Evolutionary conservation across 2,888 invertebrate genomes (phyloP).

Genomic region (Ypsolopha scabrella): DNA sequence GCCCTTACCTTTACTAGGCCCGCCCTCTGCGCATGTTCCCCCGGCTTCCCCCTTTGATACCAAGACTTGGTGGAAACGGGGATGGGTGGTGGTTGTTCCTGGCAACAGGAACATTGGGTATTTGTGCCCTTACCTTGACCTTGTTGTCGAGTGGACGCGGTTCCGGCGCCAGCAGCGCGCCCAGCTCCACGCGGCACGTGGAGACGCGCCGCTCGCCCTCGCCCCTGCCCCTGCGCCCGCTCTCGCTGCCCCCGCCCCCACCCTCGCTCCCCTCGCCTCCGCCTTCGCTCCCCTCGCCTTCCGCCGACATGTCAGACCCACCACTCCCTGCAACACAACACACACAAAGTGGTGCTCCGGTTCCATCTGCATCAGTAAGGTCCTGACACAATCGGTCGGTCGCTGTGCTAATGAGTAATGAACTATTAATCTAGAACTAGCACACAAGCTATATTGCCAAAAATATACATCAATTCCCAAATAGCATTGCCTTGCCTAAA

Average conservation of each 20-base stretch:
- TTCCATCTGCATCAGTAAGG: too few relatives aligned
- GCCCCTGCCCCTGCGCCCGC: slow-evolving; percentile 36
- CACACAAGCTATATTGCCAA: too few relatives aligned
- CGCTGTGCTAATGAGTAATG: too few relatives aligned
- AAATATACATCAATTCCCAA: too few relatives aligned
- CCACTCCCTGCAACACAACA: slow-evolving; percentile 2
- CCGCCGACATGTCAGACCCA: slow-evolving; percentile 8
- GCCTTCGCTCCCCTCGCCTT: neutral
- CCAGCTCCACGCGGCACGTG: slow-evolving; percentile 72
- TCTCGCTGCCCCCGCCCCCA: slow-evolving; percentile 5
- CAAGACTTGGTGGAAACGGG: too few relatives aligned
- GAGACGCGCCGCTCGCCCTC: slow-evolving; percentile 51
- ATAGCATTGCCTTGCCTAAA: too few relatives aligned
- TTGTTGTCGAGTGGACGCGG: slow-evolving; percentile 78
- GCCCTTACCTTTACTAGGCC: too few relatives aligned
- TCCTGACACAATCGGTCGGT: too few relatives aligned
- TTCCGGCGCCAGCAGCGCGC: slow-evolving; percentile 73
- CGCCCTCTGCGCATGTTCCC: too few relatives aligned
- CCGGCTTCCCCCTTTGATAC: too few relatives aligned
- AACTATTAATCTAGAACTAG: too few relatives aligned
- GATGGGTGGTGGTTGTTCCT: neutral
- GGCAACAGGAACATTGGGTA: neutral
- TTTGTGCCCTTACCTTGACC: slow-evolving; percentile 73
- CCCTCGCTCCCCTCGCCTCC: slow-evolving; percentile 12
- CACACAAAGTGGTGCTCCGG: neutral